Percentiles rank a stretch among this genome's conserved stretches.
Evolutionary conservation across 2,113 vertebrate genomes (phyloP).

Genomic region (Bufo gargarizans): DNA sequence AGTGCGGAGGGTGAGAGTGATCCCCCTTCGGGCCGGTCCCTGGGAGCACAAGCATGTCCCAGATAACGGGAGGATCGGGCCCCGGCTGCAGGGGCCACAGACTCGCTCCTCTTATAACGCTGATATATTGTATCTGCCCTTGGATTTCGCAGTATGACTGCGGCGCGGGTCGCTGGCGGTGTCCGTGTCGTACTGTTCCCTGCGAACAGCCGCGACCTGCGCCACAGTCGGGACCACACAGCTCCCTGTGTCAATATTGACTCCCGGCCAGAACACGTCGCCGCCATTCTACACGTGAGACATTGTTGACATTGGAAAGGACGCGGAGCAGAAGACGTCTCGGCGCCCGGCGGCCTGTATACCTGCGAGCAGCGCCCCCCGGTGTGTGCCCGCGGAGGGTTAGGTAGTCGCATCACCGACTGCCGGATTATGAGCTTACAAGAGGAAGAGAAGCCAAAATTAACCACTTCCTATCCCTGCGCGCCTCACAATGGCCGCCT

Average conservation of each 20-base stretch:
- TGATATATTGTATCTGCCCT: no score
- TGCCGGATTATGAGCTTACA: slow-evolving; percentile 11
- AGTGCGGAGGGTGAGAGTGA: no score
- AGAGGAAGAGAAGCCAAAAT: background rate
- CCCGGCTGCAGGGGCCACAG: no score
- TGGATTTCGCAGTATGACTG: background rate
- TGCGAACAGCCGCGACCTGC: background rate
- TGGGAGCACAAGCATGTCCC: no score
- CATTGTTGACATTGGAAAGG: slow-evolving; percentile 26
- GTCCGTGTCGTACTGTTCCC: background rate
- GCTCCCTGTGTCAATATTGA: slow-evolving; percentile 31
- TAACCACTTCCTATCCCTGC: background rate
- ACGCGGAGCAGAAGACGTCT: background rate
- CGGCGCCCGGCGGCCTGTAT: background rate
- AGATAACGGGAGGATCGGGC: no score
- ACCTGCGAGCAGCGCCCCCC: background rate
- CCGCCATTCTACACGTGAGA: background rate
- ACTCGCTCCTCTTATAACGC: no score
- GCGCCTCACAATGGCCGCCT: background rate
- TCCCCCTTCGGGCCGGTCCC: no score
- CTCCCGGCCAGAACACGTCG: slow-evolving; percentile 21
- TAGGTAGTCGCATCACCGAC: background rate
- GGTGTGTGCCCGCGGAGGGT: background rate
- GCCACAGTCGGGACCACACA: background rate
- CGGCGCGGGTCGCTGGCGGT: background rate